Evolutionary conservation across 2,888 invertebrate species (phyloP).

Genomic region (Corbicula japonica): DNA sequence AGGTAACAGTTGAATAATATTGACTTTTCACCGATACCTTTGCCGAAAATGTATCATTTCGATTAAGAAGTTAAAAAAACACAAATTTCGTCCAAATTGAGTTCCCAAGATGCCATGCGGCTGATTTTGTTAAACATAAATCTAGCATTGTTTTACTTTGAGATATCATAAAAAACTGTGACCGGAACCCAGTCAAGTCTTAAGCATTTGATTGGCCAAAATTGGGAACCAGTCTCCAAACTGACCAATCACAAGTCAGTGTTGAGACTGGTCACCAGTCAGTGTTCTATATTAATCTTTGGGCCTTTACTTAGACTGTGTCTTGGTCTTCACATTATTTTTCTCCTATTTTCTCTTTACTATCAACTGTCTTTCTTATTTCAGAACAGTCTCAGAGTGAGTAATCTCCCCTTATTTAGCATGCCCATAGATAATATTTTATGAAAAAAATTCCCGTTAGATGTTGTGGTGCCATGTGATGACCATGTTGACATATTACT

Average conservation of each 20-base stretch:
- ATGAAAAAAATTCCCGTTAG: background rate
- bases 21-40: no score
- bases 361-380: constrained; percentile 9
- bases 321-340: background rate
- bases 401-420: constrained; percentile 32
- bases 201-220: background rate
- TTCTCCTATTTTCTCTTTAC: background rate
- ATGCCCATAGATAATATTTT: constrained; percentile 2
- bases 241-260: background rate
- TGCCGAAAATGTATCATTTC: no score
- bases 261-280: background rate
- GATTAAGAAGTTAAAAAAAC: no score
- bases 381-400: constrained; percentile 46
- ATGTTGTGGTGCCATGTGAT: background rate
- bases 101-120: no score
- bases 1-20: no score
- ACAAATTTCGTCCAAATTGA: no score
- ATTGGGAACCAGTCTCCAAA: background rate
- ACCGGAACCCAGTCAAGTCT: no score
- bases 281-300: background rate
- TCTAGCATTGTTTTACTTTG: no score
- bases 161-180: no score
- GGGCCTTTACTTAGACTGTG: background rate
- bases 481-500: background rate
- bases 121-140: no score